Evolutionary conservation across 2,888 invertebrate genomes (phyloP), one percentile per base, ranked within the genome.

Genomic region (Idaea biselata): DNA sequence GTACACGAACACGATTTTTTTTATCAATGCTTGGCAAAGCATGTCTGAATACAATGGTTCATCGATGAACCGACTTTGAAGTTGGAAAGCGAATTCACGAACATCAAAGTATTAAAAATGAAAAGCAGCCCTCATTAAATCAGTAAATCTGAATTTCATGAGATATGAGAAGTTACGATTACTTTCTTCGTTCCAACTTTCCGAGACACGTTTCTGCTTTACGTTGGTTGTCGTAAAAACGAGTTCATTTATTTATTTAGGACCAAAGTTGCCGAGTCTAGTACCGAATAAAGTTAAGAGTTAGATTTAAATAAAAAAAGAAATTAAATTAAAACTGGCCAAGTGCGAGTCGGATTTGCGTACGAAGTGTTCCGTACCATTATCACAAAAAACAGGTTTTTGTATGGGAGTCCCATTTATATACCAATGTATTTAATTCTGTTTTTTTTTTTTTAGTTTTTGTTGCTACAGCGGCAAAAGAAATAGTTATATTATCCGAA

Each of bases 21-120:
- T 25, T 25, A 25, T 25, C 25, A 25, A 25, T 3, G 25, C 25
- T 25, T 25, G 5, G 25, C 25, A 25, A 25, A 25, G 25, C 25
- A 25, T 3, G 25, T 25, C 25, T 25, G 5, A 25, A 25, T 44
- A 14, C 44, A 44, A 44, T 44, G 44, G 44, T 8, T 44, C 14
- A 44, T 44, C 44, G 44, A 14, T 44, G 14, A 44, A 44, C 14
- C 14, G 44, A 44, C 44, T 44, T 44, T 44, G 44, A 44, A 44
- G 11, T 14, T 44, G 5, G 25, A 25, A 25, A 25, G 25, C 25
- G 5, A 25, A 44, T 11, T 14, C 8, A 11, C 44, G 44, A 44
- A 44, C 44, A 44, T 44, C 44, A 44, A 44, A 44, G 44, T 44
- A 44, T 44, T 44, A 44, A 44, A 44, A 44, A 44, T 44, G 44